Evolutionary conservation across 2,888 invertebrate genomes (phyloP), one percentile per base, ranked within the genome.

Genomic region (Venusia cambrica): DNA sequence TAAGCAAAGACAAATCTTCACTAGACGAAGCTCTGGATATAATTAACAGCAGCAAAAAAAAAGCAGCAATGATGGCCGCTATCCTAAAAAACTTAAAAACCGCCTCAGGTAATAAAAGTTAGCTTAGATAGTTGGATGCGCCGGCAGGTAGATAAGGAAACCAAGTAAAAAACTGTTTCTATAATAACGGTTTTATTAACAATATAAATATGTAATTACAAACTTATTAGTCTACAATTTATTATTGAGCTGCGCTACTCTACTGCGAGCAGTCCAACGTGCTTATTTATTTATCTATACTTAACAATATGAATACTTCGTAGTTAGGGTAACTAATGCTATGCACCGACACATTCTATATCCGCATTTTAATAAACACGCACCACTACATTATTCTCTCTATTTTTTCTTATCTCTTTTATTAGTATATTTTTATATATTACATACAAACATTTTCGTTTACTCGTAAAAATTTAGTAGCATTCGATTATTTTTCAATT

Each of bases 181-280:
- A 83, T 80, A 69, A 80, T 84, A 87, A 87, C 87, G 74, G 71
- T 87, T 87, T 87, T 87, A 85, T 83, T 87, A 87, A 87, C 87
- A 87, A 85, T 85, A 85, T 84, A 84, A 85, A 87, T 81, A 80
- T 73, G 62, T 80, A 84, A 78, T 84, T 84, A 84, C 78, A 85
- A 87, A 85, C 80, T 80, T 83, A 84, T 68, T 66, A 54, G 47
- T 62, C 83, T 84, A 85, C 81, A 78, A 80, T 84, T n/a, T 25
- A 28, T 25, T 32, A 32, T 38, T 85, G 84, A 85, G 84, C 87
- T 83, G 83, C 83, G 76, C 85, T 85, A 85, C 73, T 79, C 83
- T 84, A 84, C 81, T 73, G 76, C 79, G 79, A 83, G 81, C 85
- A 84, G 83, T 83, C 73, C 78, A 80, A 83, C 67, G 72, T 83